These are phyloP conservation scores for Notospermus geniculatus DNA, from an alignment of 1,140 invertebrate genomes.

Conservation along the genomic window DNA sequence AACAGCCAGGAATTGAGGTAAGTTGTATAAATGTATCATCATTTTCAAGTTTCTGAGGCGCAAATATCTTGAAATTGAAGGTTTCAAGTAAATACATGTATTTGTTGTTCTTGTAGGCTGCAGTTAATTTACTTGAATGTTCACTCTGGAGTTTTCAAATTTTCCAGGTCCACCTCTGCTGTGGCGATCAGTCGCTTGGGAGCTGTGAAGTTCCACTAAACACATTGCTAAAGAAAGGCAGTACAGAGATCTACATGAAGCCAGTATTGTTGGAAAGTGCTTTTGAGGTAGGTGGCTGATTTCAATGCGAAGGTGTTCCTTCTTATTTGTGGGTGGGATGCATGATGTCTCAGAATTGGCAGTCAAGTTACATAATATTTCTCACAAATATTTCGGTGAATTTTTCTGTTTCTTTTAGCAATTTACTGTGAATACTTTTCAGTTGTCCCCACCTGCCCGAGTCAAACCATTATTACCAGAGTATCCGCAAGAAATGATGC, in stretches of 20 bases:
- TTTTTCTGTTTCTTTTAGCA: background rate
- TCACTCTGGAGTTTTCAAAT: no score
- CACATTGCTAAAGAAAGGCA: constrained; percentile 47
- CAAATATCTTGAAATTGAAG: no score
- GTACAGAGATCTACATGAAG: constrained; percentile 53
- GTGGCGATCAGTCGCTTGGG: constrained; percentile 55
- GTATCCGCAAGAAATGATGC: constrained; percentile 29
- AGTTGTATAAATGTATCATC: constrained; percentile 5
- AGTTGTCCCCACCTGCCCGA: constrained; percentile 45
- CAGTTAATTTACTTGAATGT: no score
- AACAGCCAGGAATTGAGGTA: constrained; percentile 55
- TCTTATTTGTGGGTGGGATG: no score
- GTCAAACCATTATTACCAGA: constrained; percentile 35
- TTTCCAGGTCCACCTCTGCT: constrained; percentile 54
- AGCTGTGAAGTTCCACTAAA: constrained; percentile 47
- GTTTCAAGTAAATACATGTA: no score
- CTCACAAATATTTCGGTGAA: no score
- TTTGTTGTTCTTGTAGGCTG: no score
- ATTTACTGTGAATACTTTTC: constrained; percentile 16
- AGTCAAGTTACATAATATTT: no score
- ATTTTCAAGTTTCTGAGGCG: no score
- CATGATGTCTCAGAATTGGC: no score
- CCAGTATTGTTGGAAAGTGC: constrained; percentile 49
- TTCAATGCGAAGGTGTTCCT: no score
- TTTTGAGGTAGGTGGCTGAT: constrained; percentile 40